A percentile compares a stretch with the other conserved stretches of the same genome.
Conservation (phyloP, 37 sponge, comb jelly and placozoan species). For the Oopsacas minuta region DNA sequence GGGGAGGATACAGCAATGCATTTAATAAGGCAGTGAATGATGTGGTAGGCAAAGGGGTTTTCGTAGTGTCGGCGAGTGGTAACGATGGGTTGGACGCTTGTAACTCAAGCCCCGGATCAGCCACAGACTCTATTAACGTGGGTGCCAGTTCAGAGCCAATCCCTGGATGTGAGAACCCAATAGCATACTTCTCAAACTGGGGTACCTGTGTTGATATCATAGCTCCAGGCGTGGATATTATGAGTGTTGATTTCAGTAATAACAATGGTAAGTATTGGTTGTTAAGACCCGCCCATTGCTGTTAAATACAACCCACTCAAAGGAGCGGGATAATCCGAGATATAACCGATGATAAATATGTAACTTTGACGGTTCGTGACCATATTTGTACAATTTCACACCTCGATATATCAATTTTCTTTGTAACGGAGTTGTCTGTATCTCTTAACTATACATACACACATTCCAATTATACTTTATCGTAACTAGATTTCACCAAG, state of each 20-base stretch:
- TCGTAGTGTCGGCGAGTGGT: conserved; percentile 49
- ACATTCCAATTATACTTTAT: too few relatives aligned
- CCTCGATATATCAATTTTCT: background rate
- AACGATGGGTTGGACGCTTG: conserved; percentile 40
- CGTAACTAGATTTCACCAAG: background rate
- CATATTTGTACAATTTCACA: too few relatives aligned
- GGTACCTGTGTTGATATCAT: conserved; percentile 53
- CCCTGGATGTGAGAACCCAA: background rate
- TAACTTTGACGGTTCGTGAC: too few relatives aligned
- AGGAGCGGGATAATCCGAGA: background rate
- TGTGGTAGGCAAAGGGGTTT: conserved; percentile 48
- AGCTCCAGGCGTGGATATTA: conserved; percentile 33
- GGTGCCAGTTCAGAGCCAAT: background rate
- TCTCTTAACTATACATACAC: too few relatives aligned
- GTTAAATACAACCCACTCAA: too few relatives aligned
- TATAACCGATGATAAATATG: too few relatives aligned
- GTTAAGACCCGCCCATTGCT: too few relatives aligned
- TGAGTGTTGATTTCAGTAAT: background rate
- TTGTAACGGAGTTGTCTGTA: too few relatives aligned
- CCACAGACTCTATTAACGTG: conserved; percentile 13
- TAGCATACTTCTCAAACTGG: conserved; percentile 47
- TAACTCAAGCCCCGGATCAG: conserved; percentile 36
- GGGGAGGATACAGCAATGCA: conserved; percentile 31
- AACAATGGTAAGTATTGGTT: background rate
- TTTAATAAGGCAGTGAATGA: conserved; percentile 44